Base-by-base conservation (phyloP, 2,888 invertebrate species). In the Brassicogethes aeneus region DNA sequence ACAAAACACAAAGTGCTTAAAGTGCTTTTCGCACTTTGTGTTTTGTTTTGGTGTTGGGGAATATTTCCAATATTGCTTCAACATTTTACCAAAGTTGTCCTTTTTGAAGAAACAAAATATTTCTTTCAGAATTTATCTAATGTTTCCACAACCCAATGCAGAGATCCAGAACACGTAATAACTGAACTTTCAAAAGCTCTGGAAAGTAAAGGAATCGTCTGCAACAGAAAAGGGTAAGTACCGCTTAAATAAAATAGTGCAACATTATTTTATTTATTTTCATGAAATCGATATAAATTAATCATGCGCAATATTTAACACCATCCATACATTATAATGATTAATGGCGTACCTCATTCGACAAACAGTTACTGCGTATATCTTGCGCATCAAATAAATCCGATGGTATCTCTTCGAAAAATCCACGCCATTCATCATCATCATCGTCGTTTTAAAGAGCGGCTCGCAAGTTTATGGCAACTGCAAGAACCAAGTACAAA, bases 121-220 rank as follows among this genome's bases (percentile, higher is more conserved):
- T 42, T 52, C 50, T 64, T 66, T 17, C 54, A 80, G 78, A 76
- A 79, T 42, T 65, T 82, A 51, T 80, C 79, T 57, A 85, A 85
- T 60, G 80, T 85, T 36, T 83, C 83, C 3, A 78, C 80, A 34
- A 83, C 83, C 2, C 76, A 76, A 30, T 79, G 76, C 47, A 72
- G 69, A 34, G 75, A 77, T 62, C 77, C 84, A 2, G 79, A 82
- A 50, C 67, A 73, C 48, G 79, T 84, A 10, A 68, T 84, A 37
- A 70, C 68, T 16, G 74, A 76, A 56, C 65, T 85, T 34, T 72
- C 72, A 39, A 69, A 71, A 37, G 80, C 78, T 1, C 70, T 86
- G 43, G 69, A 72, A 34, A 72, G 70, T 50, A 79, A 78, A 62
- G 79, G 78, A 46, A 77, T 83, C 41, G 65, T 70, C 17, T 81